Evolutionary conservation across 2,888 invertebrate genomes (phyloP).

Genomic region (Labia minor): DNA sequence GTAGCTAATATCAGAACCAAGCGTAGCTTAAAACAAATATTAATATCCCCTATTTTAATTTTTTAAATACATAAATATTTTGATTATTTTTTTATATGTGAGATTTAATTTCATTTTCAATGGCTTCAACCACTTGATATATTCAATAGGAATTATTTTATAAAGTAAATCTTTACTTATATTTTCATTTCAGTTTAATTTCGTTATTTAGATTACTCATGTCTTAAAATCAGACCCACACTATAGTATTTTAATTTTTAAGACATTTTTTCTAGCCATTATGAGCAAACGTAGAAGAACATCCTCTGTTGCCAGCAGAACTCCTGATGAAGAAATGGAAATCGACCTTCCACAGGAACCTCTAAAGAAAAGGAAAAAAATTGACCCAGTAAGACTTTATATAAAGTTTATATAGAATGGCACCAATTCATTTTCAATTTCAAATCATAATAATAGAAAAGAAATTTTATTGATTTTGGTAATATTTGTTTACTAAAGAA

Average conservation of each 20-base stretch:
- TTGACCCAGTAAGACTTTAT: constrained; percentile 60
- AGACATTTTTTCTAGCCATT: not conserved
- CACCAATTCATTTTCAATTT: no score
- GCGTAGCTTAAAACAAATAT: not conserved
- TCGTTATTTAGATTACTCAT: not conserved
- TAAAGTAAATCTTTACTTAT: not conserved
- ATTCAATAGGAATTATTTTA: not conserved
- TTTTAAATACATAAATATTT: not conserved
- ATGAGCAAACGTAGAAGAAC: constrained; percentile 74
- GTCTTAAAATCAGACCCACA: not conserved
- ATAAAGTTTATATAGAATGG: constrained; percentile 17
- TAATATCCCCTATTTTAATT: not conserved
- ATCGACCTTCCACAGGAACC: constrained; percentile 53
- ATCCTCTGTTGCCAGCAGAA: constrained; percentile 69
- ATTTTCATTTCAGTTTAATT: not conserved
- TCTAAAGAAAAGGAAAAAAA: constrained; percentile 53
- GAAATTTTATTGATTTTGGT: no score
- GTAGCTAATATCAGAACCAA: not conserved
- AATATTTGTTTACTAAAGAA: not conserved
- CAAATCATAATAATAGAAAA: no score
- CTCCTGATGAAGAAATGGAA: constrained; percentile 54
- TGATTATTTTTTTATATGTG: not conserved
- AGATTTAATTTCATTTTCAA: not conserved
- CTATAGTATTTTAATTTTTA: not conserved
- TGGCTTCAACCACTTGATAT: not conserved